These are phyloP conservation scores for Babyrousa celebensis DNA, from an alignment of 2,797 vertebrate species.

Conservation along the genomic window DNA sequence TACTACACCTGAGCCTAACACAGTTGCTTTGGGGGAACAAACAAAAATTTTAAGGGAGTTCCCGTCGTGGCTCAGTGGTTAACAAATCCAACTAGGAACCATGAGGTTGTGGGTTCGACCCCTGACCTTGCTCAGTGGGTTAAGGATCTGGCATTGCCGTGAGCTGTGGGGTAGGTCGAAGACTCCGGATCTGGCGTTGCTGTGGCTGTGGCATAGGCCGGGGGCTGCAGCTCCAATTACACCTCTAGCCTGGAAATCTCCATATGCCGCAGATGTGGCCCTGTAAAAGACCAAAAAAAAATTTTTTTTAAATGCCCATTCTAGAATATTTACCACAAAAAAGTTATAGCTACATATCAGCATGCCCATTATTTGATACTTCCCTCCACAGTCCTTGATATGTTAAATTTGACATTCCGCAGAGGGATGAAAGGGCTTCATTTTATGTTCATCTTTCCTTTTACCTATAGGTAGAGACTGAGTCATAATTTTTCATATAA, in stretches of 20 bases:
- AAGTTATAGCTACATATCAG: neutral
- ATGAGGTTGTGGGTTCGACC: too few relatives aligned
- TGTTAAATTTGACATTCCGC: neutral
- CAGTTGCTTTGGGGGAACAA: constrained; percentile 16
- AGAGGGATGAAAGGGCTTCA: neutral
- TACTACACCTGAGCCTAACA: neutral
- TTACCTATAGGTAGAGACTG: neutral
- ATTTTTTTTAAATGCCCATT: constrained; percentile 10
- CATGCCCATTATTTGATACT: neutral
- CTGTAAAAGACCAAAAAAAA: too few relatives aligned
- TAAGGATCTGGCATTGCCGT: too few relatives aligned
- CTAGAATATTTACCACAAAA: constrained; percentile 31
- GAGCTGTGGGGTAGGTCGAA: too few relatives aligned
- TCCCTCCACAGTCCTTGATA: neutral
- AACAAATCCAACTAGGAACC: too few relatives aligned
- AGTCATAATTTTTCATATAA: constrained; percentile 51
- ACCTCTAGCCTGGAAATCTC: too few relatives aligned
- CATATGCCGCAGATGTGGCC: too few relatives aligned
- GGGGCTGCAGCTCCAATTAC: too few relatives aligned
- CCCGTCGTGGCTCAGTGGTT: too few relatives aligned
- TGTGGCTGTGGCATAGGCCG: too few relatives aligned
- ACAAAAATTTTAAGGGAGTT: neutral
- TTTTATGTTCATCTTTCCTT: neutral
- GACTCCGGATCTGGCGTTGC: too few relatives aligned
- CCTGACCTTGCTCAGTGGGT: too few relatives aligned